These are phyloP conservation scores for Corythaixoides concolor DNA, from an alignment of 2,113 vertebrate species.

Conservation along the genomic window DNA sequence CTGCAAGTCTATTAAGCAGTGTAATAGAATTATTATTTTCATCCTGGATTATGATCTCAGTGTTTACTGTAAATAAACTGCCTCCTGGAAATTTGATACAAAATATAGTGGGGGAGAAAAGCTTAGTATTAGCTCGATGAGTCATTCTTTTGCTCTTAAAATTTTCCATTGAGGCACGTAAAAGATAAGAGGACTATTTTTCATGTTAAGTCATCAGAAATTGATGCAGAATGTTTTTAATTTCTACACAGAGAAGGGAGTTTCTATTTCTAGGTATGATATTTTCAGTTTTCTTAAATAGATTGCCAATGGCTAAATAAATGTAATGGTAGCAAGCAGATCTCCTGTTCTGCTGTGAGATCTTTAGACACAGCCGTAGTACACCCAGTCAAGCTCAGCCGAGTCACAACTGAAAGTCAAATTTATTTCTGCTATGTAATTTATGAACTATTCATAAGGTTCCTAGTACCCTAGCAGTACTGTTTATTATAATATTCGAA, in stretches of 20 bases:
- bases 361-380: not conserved
- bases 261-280: not conserved
- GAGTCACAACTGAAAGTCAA: not conserved
- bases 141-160: not conserved
- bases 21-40: not conserved
- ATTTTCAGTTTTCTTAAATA: not conserved
- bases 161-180: not conserved
- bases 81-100: not conserved
- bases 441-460: not conserved
- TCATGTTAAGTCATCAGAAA: not conserved
- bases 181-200: not conserved
- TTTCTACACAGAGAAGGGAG: not conserved
- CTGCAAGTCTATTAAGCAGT: not conserved
- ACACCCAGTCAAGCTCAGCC: not conserved
- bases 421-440: not conserved
- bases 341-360: not conserved
- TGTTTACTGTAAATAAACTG: not conserved
- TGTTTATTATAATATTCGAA: not conserved
- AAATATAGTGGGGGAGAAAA: not conserved
- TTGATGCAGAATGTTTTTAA: not conserved
- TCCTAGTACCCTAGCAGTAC: not conserved
- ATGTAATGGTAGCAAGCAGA: not conserved
- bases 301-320: not conserved
- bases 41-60: not conserved
- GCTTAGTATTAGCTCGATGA: not conserved